phyloP scores from a whole-genome alignment of 2,113 vertebrate genomes.

The Phyllopteryx taeniolatus region DNA sequence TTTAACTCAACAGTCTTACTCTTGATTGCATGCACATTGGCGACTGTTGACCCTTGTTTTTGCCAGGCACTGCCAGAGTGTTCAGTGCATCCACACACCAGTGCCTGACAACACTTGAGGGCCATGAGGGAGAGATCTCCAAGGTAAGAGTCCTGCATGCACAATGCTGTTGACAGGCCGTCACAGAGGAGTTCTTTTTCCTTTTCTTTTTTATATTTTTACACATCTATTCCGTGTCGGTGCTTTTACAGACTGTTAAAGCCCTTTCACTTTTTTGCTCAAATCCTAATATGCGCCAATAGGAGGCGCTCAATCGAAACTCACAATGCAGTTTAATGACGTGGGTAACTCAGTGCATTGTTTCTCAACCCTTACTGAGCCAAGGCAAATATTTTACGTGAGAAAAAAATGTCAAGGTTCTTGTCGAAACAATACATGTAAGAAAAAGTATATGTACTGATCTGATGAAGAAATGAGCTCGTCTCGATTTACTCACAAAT shows the following conservation, averaged over 20 bases:
- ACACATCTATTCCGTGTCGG: too few relatives aligned
- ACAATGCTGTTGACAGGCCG: not conserved
- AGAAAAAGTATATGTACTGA: too few relatives aligned
- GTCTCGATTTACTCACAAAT: too few relatives aligned
- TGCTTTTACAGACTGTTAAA: too few relatives aligned
- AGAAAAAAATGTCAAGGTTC: too few relatives aligned
- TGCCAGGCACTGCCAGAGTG: slow-evolving; percentile 83
- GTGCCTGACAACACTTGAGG: slow-evolving; percentile 81
- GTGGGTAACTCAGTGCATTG: too few relatives aligned
- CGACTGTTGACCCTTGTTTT: not conserved
- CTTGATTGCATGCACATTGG: not conserved
- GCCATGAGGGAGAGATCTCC: slow-evolving; percentile 89
- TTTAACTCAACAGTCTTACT: not conserved
- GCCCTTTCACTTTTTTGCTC: not conserved
- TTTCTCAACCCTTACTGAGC: too few relatives aligned
- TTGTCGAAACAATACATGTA: too few relatives aligned
- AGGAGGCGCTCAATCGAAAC: not conserved
- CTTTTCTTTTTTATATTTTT: not conserved
- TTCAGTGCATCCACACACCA: slow-evolving; percentile 79
- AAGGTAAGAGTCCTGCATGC: slow-evolving; percentile 74
- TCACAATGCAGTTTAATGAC: not conserved
- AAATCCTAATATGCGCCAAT: not conserved
- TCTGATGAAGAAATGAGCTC: too few relatives aligned
- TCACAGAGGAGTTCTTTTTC: not conserved
- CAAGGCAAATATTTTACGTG: too few relatives aligned